These are phyloP conservation scores for Cancer borealis DNA, from an alignment of 2,888 invertebrate genomes.

Conservation along the genomic window DNA sequence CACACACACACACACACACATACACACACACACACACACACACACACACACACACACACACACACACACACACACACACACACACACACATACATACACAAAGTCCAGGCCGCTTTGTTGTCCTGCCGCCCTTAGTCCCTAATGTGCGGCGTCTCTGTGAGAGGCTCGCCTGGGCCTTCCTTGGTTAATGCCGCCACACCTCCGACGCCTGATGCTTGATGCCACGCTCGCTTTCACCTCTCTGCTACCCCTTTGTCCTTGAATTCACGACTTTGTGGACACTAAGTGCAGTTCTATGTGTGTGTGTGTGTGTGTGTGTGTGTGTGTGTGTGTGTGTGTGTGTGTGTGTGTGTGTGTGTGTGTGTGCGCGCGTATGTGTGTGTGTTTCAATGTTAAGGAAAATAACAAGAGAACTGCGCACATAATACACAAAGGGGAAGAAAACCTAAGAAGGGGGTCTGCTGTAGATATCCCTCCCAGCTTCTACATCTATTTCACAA, in stretches of 20 bases:
- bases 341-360: neutral
- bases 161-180: neutral
- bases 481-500: neutral
- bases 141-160: neutral
- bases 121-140: neutral
- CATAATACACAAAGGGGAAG: neutral
- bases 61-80: conserved; percentile 12
- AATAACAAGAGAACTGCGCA: neutral
- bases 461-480: neutral
- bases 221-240: neutral
- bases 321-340: conserved; percentile 32
- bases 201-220: neutral
- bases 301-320: conserved; percentile 48
- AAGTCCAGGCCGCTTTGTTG: neutral
- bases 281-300: neutral
- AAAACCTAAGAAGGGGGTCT: neutral
- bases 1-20: neutral
- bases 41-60: conserved; percentile 22
- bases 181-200: conserved; percentile 7
- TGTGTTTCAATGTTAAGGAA: neutral
- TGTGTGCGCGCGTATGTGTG: neutral
- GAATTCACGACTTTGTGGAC: conserved; percentile 1
- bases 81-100: neutral
- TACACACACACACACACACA: neutral
- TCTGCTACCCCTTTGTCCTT: neutral